Percentiles rank a stretch among this genome's conserved stretches.
Evolutionary conservation across 2,797 vertebrate genomes (phyloP).

Genomic region (Bradypus variegatus): DNA sequence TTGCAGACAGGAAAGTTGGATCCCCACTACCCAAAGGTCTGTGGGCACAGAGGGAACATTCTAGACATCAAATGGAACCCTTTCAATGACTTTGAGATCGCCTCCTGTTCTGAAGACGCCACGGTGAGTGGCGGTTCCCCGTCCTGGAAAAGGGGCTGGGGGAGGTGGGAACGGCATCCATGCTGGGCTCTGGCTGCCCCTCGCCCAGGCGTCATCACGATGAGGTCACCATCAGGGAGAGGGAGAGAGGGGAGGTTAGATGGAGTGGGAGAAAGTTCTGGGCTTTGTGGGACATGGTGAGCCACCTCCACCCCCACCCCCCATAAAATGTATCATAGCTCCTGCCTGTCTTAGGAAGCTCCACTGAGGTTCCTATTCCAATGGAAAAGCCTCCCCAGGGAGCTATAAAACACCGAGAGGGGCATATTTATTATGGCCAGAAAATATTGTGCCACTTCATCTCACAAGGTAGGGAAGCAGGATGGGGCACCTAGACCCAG

Average conservation of each 20-base stretch:
- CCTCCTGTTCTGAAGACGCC: constrained; percentile 92
- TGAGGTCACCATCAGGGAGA: background rate
- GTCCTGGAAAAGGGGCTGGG: background rate
- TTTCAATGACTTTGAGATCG: constrained; percentile 90
- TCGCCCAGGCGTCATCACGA: background rate
- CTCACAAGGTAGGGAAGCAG: background rate
- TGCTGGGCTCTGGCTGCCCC: background rate
- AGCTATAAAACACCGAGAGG: background rate
- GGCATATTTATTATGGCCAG: background rate
- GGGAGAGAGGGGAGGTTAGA: background rate
- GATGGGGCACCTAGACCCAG: too few relatives aligned
- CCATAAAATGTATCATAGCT: background rate
- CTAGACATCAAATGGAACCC: constrained; percentile 97
- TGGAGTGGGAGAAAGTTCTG: background rate
- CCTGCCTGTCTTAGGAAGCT: background rate
- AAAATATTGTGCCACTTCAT: background rate
- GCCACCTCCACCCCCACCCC: background rate
- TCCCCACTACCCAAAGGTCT: constrained; percentile 86
- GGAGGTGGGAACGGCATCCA: background rate
- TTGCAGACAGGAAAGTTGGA: constrained; percentile 90
- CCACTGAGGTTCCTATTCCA: background rate
- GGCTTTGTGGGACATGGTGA: background rate
- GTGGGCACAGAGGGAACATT: constrained; percentile 89
- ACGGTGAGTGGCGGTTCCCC: constrained; percentile 76
- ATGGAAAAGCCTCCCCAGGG: background rate